phyloP scores from a whole-genome alignment of 1,140 invertebrate species.

The Oscheius sp. region DNA sequence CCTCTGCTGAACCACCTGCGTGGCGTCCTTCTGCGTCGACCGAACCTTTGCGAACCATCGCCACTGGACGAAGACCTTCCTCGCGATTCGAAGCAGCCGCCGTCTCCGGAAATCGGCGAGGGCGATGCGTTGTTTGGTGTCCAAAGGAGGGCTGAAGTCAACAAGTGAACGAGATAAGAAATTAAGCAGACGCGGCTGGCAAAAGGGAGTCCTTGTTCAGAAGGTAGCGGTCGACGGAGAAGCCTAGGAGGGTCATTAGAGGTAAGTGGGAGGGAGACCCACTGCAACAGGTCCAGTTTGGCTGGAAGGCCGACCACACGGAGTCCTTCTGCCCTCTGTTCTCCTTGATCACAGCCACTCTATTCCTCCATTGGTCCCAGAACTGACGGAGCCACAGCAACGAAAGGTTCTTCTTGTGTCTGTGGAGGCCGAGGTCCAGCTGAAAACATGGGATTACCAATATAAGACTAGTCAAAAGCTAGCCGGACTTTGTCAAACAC shows the following conservation, averaged over 20 bases:
- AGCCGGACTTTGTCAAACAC: no score
- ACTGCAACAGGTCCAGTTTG: neutral
- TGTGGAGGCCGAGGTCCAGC: neutral
- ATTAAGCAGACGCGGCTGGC: no score
- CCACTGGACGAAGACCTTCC: neutral
- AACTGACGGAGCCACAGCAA: slow-evolving; percentile 1
- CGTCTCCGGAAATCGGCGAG: neutral
- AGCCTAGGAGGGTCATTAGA: neutral
- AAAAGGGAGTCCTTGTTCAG: neutral
- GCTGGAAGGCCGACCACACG: neutral
- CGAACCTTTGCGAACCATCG: neutral
- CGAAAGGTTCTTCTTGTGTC: neutral
- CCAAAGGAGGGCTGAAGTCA: neutral
- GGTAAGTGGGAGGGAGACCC: neutral
- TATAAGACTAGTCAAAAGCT: no score
- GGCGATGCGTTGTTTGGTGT: neutral
- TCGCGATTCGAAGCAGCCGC: neutral
- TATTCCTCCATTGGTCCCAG: slow-evolving; percentile 3
- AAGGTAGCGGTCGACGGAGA: neutral
- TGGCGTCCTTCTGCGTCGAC: no score
- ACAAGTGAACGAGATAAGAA: no score
- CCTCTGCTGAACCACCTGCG: no score
- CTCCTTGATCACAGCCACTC: neutral
- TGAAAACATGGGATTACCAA: no score
- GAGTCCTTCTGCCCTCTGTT: neutral